A percentile compares a stretch with the other conserved stretches of the same genome.
These are phyloP conservation scores for Prunella fulvescens DNA, from an alignment of 2,113 vertebrate species.

Conservation along the genomic window DNA sequence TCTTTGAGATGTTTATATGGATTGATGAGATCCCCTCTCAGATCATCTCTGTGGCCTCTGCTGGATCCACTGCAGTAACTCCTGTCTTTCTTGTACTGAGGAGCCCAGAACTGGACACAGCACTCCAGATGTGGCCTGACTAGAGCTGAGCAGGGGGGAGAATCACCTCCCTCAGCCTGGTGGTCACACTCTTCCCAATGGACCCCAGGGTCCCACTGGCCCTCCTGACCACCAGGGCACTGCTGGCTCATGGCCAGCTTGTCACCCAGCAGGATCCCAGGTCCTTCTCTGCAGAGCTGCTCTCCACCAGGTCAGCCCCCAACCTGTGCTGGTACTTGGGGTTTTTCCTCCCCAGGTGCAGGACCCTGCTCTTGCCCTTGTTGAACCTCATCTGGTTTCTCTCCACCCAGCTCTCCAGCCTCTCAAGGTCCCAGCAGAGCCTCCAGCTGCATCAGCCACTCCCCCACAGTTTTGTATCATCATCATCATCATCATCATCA, in stretches of 20 bases:
- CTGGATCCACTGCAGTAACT: neutral
- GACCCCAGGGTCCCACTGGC: neutral
- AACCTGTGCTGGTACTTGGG: neutral
- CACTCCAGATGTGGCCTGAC: too few species aligned
- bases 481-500: neutral
- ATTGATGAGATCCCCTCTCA: neutral
- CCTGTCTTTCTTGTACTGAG: neutral
- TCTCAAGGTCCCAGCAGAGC: neutral
- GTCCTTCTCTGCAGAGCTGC: neutral
- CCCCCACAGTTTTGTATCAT: neutral
- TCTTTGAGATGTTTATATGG: neutral
- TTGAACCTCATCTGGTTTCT: neutral
- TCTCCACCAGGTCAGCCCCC: neutral
- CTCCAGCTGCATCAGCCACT: neutral
- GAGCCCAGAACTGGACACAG: neutral
- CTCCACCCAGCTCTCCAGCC: neutral
- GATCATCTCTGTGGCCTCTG: fast-evolving
- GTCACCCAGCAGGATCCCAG: neutral
- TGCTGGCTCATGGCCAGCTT: too few species aligned
- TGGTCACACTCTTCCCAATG: neutral
- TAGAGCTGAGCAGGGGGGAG: neutral
- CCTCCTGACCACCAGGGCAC: too few species aligned
- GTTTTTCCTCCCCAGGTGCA: neutral
- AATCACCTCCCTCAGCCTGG: neutral
- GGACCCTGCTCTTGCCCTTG: neutral